phyloP scores from a whole-genome alignment of 2,113 vertebrate genomes.

The Panurus biarmicus region DNA sequence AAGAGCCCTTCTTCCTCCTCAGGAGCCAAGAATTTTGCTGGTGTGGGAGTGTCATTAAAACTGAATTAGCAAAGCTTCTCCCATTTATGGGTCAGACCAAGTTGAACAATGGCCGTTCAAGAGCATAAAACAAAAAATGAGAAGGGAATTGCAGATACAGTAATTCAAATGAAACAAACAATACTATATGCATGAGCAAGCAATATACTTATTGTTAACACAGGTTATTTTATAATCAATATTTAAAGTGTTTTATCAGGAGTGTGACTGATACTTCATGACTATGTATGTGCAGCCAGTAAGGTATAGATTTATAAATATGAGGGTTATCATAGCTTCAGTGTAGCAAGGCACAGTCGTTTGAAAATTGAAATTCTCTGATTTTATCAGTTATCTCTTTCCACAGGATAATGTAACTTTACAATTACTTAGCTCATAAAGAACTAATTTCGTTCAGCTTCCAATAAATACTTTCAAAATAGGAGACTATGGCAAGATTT shows the following conservation, averaged over 20 bases:
- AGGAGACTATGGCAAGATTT: not conserved
- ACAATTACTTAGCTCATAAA: conserved; percentile 31
- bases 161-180: conserved; percentile 20
- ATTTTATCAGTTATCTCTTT: conserved; percentile 56
- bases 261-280: conserved; percentile 27
- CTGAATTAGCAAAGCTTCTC: not conserved
- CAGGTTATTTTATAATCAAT: conserved; percentile 59
- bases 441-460: conserved; percentile 52
- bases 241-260: conserved; percentile 57
- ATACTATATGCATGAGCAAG: not conserved
- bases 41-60: not conserved
- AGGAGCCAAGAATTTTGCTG: not conserved
- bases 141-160: conserved; percentile 20
- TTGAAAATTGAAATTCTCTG: conserved; percentile 64
- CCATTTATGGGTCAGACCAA: not conserved
- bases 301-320: conserved; percentile 64
- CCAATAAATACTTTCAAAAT: conserved; percentile 36
- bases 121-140: not conserved
- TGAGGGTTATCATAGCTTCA: conserved; percentile 36
- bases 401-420: conserved; percentile 37
- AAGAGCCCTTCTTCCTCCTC: not conserved
- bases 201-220: conserved; percentile 38
- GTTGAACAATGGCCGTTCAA: not conserved
- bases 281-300: conserved; percentile 40
- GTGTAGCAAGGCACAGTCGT: conserved; percentile 21